These are phyloP conservation scores for Synanthedon formicaeformis DNA, from an alignment of 2,888 invertebrate genomes.

Conservation along the genomic window DNA sequence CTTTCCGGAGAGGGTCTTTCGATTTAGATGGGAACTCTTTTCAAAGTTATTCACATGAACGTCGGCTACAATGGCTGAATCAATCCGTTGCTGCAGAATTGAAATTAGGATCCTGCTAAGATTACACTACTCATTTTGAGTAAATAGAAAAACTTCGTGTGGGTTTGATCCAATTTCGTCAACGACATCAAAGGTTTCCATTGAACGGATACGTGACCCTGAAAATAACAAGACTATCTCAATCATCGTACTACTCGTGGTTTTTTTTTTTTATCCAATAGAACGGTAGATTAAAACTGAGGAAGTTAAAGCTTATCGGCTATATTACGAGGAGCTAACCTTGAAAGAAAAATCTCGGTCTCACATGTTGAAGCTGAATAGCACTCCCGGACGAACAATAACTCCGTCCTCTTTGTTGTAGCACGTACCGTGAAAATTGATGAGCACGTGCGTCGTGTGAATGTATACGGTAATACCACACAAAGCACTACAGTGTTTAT, in stretches of 20 bases:
- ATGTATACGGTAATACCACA: constrained; percentile 10
- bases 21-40: constrained; percentile 41
- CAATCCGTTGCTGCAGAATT: constrained; percentile 44
- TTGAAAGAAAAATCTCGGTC: constrained; percentile 33
- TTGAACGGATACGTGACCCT: constrained; percentile 18
- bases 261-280: constrained; percentile 25
- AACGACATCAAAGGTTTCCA: constrained; percentile 13
- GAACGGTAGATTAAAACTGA: constrained; percentile 26
- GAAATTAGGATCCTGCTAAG: constrained; percentile 45
- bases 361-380: constrained; percentile 27
- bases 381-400: constrained; percentile 38
- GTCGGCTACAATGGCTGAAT: constrained; percentile 34
- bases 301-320: constrained; percentile 16
- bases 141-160: constrained; percentile 44
- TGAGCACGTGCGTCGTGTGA: constrained; percentile 30
- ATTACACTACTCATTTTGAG: constrained; percentile 24
- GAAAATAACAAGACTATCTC: constrained; percentile 23
- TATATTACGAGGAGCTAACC: constrained; percentile 22
- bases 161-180: constrained; percentile 35
- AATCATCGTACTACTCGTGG: constrained; percentile 17
- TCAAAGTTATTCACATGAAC: constrained; percentile 40
- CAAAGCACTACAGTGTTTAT: constrained; percentile 18
- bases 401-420: constrained; percentile 33
- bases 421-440: constrained; percentile 39
- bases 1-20: constrained; percentile 30